A percentile compares a stretch with the other conserved stretches of the same genome.
These are phyloP conservation scores for Cephus cinctus DNA, from an alignment of 1,140 invertebrate species.

Conservation along the genomic window DNA sequence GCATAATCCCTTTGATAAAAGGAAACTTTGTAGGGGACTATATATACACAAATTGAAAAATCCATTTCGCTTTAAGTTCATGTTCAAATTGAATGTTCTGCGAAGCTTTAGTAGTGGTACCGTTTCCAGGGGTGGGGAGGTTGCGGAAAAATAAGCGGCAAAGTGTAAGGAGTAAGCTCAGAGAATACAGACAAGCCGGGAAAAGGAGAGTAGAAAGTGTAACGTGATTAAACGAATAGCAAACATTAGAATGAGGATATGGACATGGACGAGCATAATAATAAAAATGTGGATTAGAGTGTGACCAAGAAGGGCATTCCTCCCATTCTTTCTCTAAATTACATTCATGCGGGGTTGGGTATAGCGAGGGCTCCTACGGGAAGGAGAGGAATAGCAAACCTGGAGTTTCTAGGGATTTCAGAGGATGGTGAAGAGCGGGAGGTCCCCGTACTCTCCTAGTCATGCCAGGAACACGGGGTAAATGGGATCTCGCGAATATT, in stretches of 20 bases:
- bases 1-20: too few species aligned
- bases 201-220: too few species aligned
- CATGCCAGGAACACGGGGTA: constrained; percentile 25
- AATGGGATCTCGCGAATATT: constrained; percentile 52
- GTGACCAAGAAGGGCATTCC: too few species aligned
- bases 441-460: too few species aligned
- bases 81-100: constrained; percentile 53
- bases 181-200: too few species aligned
- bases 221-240: too few species aligned
- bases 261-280: too few species aligned
- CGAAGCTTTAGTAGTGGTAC: constrained; percentile 39
- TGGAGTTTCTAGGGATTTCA: constrained; percentile 11
- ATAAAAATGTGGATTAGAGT: too few species aligned
- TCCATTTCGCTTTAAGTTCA: constrained; percentile 52
- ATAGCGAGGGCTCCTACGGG: not conserved
- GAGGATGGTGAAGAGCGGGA: constrained; percentile 14
- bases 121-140: constrained; percentile 16
- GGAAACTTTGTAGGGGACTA: constrained; percentile 26
- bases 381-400: not conserved
- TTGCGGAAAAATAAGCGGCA: too few species aligned
- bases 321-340: constrained; percentile 40
- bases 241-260: too few species aligned
- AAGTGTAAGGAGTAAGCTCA: too few species aligned
- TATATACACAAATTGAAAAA: constrained; percentile 38
- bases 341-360: constrained; percentile 41